Conservation (phyloP, 1,140 invertebrate species). For the Eurosta solidaginis region DNA sequence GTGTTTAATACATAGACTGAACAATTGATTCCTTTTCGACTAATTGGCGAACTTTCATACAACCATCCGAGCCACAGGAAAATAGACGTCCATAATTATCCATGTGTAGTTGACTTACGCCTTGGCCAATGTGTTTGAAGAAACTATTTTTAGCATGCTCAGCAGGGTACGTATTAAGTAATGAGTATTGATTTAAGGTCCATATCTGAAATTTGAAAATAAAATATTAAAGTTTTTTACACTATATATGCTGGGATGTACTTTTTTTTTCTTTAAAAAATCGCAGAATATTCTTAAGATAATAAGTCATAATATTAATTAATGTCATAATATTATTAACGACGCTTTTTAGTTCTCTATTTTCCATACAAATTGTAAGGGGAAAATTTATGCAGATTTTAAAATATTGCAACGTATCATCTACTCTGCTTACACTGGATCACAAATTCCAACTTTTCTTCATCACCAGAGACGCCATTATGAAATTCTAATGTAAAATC, state of each 20-base stretch:
- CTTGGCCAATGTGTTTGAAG: constrained; percentile 95
- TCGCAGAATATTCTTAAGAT: neutral
- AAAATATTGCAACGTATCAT: no score
- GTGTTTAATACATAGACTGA: constrained; percentile 51
- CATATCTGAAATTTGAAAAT: constrained; percentile 75
- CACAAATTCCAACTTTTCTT: no score
- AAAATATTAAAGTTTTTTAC: neutral
- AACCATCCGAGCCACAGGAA: constrained; percentile 98
- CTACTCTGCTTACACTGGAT: no score
- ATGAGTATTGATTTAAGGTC: constrained; percentile 83
- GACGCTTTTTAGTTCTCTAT: no score
- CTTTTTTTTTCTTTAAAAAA: neutral
- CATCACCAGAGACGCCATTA: no score
- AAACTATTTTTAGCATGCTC: constrained; percentile 93
- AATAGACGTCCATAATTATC: constrained; percentile 86
- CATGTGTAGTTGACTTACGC: constrained; percentile 92
- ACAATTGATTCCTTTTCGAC: constrained; percentile 63
- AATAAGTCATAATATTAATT: no score
- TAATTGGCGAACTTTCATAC: constrained; percentile 93
- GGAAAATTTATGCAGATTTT: no score
- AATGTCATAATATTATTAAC: no score
- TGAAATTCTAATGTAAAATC: no score
- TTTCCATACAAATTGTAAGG: no score
- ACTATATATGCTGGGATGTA: neutral
- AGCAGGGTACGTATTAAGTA: constrained; percentile 85